A percentile compares a stretch with the other conserved stretches of the same genome.
These are phyloP conservation scores for Empis livida DNA, from an alignment of 2,888 invertebrate species.

Conservation along the genomic window DNA sequence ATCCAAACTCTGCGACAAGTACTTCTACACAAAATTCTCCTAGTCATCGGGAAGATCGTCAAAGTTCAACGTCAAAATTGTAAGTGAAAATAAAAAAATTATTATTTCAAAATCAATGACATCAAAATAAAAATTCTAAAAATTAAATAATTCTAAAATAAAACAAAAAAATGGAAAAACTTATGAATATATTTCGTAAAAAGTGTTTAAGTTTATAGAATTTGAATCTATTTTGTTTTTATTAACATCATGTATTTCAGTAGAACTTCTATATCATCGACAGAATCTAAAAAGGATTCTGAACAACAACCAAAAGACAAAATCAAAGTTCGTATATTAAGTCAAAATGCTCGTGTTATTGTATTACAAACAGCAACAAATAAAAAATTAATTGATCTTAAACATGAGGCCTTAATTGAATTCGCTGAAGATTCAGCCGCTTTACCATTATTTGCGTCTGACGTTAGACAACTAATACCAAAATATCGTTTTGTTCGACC, in stretches of 20 bases:
- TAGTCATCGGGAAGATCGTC: constrained; percentile 8
- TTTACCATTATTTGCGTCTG: constrained; percentile 27
- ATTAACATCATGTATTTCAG: background rate
- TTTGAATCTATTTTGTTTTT: background rate
- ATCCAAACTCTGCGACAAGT: constrained; percentile 14
- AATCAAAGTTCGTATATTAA: constrained; percentile 27
- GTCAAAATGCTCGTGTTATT: constrained; percentile 28
- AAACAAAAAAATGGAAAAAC: constrained; percentile 29
- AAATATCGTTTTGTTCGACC: constrained; percentile 30
- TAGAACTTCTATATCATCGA: no score
- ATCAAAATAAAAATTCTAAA: background rate
- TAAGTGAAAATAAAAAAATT: constrained; percentile 11
- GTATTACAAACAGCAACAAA: constrained; percentile 23
- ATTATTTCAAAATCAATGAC: no score
- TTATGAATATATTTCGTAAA: constrained; percentile 28
- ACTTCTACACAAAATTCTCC: constrained; percentile 5
- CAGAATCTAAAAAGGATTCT: no score
- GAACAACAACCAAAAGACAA: constrained; percentile 14
- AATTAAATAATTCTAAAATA: constrained; percentile 12
- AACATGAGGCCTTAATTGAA: constrained; percentile 28
- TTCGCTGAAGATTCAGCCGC: constrained; percentile 28
- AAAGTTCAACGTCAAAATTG: constrained; percentile 19
- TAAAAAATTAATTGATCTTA: constrained; percentile 26
- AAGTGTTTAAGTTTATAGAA: constrained; percentile 12
- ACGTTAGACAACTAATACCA: constrained; percentile 24